phyloP scores from a whole-genome alignment of 2,113 vertebrate genomes.

The Phocoena sinus region DNA sequence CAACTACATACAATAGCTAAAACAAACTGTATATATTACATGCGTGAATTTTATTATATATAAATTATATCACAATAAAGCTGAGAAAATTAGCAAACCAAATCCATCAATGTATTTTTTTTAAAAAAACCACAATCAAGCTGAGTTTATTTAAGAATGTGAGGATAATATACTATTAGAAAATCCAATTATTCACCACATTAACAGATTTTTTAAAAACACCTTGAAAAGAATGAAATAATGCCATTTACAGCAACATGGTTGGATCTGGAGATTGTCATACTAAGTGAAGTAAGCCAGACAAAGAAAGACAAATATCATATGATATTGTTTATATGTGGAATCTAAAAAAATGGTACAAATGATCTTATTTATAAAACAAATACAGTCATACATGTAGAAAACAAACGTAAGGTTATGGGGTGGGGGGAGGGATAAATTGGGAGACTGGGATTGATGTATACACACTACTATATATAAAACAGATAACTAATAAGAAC shows the following conservation, averaged over 20 bases:
- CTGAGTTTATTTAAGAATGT: neutral
- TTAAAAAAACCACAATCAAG: neutral
- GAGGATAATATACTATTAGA: neutral
- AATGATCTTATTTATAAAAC: neutral
- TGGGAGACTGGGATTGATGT: neutral
- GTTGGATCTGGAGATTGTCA: neutral
- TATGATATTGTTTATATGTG: neutral
- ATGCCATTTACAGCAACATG: neutral
- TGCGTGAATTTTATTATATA: neutral
- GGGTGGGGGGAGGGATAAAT: neutral
- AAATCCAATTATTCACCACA: neutral
- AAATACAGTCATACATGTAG: neutral
- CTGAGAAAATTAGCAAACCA: neutral
- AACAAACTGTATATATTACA: neutral
- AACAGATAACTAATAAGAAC: too few species aligned
- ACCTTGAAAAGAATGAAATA: neutral
- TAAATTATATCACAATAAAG: neutral
- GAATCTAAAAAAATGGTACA: neutral
- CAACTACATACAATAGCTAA: neutral
- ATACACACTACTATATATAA: too few species aligned
- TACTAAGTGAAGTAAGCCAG: neutral
- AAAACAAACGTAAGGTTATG: neutral
- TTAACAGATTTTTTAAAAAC: neutral
- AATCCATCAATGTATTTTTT: neutral
- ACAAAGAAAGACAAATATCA: neutral